Evolutionary conservation across 2,888 invertebrate genomes (phyloP), one percentile per base, ranked within the genome.

Genomic region (Syrphus vitripennis): DNA sequence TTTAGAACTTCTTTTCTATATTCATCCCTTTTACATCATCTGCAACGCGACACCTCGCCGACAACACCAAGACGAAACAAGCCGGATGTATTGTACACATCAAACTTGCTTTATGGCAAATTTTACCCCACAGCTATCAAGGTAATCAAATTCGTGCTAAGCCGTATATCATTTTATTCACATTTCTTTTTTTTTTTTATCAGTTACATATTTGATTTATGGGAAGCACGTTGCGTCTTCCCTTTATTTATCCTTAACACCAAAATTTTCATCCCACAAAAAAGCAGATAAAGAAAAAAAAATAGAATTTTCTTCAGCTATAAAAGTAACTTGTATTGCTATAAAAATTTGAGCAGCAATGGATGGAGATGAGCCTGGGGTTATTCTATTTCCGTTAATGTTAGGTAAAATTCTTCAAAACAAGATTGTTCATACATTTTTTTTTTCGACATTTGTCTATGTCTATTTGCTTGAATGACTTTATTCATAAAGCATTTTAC

Each of bases 181-280:
- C 24, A 16, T 69, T 31, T 65, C 10, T 40, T 21, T 16, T 77
- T 55, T 42, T 63, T 69, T 45, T 69, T n/a, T 63, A 70, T 81
- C 55, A 63, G 37, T 37, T 63, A 16, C n/a, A n/a, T n/a, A n/a
- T 65, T 65, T 65, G 81, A 81, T 81, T 81, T 81, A 81, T 81
- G 81, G 69, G n/a, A 21, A 10, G 26, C 50, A 31, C 80, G 16
- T 74, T 74, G 50, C 16, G 24, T 71, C 10, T 37, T 21, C 4
- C 40, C 53, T 40, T 42, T 45, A 5, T 40, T 26, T 50, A n/a
- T n/a, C 10, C 40, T 50, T 5, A 26, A 31, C 14, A 45, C 31
- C 21, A 42, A 42, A 42, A 45, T 29, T n/a, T 29, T 57, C 21
- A 29, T 14, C 10, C 12, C 12, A 10, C 9, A 19, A 26, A 29